phyloP scores from a whole-genome alignment of 2,113 vertebrate genomes.

The Elgaria multicarinata region DNA sequence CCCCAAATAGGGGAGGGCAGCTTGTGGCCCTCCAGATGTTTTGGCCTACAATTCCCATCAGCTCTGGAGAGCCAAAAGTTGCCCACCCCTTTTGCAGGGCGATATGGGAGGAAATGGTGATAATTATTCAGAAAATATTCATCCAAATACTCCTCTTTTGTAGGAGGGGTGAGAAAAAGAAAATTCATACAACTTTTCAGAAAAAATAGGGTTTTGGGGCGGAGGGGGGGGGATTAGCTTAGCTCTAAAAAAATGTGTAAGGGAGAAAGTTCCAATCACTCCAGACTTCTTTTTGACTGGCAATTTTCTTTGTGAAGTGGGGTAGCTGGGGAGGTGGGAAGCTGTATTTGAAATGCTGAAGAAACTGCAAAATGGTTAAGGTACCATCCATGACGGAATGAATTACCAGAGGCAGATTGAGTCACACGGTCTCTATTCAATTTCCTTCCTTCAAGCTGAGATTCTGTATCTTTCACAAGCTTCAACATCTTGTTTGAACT shows the following conservation, averaged over 20 bases:
- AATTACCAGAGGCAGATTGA: neutral
- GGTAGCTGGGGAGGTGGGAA: too few species aligned
- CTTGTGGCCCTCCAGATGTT: too few species aligned
- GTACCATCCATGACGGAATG: neutral
- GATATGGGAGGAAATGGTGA: too few species aligned
- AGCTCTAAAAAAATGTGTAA: neutral
- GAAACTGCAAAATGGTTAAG: neutral
- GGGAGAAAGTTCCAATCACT: neutral
- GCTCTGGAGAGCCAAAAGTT: too few species aligned
- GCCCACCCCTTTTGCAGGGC: too few species aligned
- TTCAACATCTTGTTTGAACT: slow-evolving; percentile 10
- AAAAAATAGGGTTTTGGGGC: too few species aligned
- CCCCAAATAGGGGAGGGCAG: too few species aligned
- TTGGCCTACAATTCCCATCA: too few species aligned
- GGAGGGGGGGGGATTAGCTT: too few species aligned
- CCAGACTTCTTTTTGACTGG: too few species aligned
- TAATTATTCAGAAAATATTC: neutral
- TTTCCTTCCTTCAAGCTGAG: neutral
- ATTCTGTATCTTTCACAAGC: neutral
- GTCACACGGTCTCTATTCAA: neutral
- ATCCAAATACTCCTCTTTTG: neutral
- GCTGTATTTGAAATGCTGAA: neutral
- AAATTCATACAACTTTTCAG: neutral
- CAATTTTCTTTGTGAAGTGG: neutral
- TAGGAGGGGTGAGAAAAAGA: neutral